Percentiles rank a stretch among this genome's conserved stretches.
These are phyloP conservation scores for Amaurobius ferox DNA, from an alignment of 2,888 invertebrate genomes.

Conservation along the genomic window DNA sequence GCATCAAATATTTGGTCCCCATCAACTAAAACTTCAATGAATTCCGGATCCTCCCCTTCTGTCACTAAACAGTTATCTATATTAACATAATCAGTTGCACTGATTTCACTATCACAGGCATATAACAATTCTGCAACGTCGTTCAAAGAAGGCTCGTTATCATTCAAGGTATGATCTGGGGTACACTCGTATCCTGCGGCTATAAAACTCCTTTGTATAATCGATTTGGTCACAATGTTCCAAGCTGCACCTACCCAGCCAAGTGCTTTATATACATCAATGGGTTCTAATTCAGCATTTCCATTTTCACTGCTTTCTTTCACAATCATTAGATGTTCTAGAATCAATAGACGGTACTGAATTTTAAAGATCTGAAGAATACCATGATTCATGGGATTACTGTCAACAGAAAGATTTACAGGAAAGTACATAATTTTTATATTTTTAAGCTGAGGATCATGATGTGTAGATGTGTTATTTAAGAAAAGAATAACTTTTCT, in stretches of 20 bases:
- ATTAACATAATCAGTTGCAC: background rate
- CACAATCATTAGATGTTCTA: background rate
- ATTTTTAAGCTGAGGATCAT: background rate
- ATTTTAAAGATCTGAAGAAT: background rate
- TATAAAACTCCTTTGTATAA: background rate
- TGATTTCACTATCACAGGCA: background rate
- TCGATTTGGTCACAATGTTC: background rate
- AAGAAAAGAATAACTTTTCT: background rate
- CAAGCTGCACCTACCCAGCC: background rate
- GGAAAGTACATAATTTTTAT: background rate
- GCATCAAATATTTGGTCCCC: background rate
- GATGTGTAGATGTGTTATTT: background rate
- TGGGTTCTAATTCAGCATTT: background rate
- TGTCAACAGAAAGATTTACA: background rate
- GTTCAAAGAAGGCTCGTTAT: background rate
- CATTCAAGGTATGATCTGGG: background rate
- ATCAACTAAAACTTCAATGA: background rate
- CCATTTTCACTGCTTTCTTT: background rate
- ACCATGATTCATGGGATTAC: background rate
- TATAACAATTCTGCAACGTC: background rate
- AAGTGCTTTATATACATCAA: background rate
- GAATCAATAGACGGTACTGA: background rate
- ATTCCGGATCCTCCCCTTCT: background rate
- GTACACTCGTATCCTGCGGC: background rate
- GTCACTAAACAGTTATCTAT: background rate